Conservation (phyloP, 2,113 vertebrate genomes). For the Platanista minor region DNA sequence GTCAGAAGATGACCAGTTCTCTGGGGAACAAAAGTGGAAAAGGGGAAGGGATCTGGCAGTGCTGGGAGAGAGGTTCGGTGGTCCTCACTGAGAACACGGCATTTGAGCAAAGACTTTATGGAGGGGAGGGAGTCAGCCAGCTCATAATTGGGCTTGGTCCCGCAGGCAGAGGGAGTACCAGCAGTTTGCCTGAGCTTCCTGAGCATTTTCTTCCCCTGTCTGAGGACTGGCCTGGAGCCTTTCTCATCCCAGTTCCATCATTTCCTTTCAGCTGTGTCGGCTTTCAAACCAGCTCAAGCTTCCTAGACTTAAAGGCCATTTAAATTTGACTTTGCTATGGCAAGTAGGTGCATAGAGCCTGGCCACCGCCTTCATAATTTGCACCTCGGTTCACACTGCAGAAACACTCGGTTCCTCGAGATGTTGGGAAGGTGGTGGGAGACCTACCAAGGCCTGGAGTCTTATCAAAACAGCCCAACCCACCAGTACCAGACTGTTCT, state of each 20-base stretch:
- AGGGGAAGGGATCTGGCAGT: not conserved
- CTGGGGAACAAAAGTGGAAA: not conserved
- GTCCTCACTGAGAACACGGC: not conserved
- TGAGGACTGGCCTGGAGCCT: not conserved
- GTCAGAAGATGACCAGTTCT: not conserved
- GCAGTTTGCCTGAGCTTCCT: not conserved
- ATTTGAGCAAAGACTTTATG: not conserved
- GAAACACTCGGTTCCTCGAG: not conserved
- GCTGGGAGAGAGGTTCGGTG: not conserved
- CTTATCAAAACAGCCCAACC: not conserved
- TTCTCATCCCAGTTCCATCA: not conserved
- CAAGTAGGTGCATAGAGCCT: not conserved
- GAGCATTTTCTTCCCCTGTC: not conserved
- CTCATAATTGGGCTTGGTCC: fast-evolving
- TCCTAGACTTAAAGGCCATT: not conserved
- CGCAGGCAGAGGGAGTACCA: not conserved
- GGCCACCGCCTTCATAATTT: not conserved
- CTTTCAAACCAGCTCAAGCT: not conserved
- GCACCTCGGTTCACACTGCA: not conserved
- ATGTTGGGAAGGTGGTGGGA: too few species aligned
- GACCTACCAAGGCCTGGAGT: not conserved
- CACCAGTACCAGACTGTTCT: not conserved
- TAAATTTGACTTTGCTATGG: not conserved
- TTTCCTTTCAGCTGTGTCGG: not conserved
- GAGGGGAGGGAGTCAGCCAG: too few species aligned